phyloP scores from a whole-genome alignment of 2,888 invertebrate genomes.

The Lepas anatifera region DNA sequence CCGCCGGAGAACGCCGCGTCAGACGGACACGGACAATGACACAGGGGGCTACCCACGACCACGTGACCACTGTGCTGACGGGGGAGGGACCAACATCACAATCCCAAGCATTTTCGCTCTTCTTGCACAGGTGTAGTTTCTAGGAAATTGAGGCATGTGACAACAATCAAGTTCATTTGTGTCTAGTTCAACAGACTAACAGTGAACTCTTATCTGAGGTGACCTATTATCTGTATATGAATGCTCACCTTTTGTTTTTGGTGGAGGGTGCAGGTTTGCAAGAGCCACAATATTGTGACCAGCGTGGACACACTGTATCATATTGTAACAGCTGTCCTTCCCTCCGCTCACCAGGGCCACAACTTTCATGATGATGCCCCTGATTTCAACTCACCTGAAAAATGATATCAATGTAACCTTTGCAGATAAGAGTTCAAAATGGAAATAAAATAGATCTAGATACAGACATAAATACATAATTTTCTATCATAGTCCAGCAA shows the following conservation, averaged over 20 bases:
- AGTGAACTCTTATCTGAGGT: too few species aligned
- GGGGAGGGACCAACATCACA: neutral
- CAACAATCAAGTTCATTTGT: neutral
- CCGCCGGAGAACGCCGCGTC: neutral
- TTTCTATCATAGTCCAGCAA: too few species aligned
- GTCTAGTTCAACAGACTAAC: neutral
- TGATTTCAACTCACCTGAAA: neutral
- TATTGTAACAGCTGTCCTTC: constrained; percentile 98
- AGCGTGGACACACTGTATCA: constrained; percentile 93
- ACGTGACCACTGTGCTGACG: neutral
- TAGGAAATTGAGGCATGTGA: neutral
- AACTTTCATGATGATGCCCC: constrained; percentile 19
- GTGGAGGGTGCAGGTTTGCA: constrained; percentile 75
- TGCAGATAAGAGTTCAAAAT: too few species aligned
- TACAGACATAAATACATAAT: too few species aligned
- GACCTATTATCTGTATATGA: neutral
- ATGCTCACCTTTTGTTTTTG: neutral
- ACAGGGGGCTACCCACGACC: neutral
- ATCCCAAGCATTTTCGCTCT: neutral
- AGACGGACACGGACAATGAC: neutral
- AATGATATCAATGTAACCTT: too few species aligned
- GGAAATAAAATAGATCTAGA: too few species aligned
- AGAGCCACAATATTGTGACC: constrained; percentile 92
- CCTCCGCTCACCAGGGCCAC: constrained; percentile 88
- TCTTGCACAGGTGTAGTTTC: neutral